phyloP scores from a whole-genome alignment of 92 coral and sea anemone species.

The Parazoanthus atlanticus region DNA sequence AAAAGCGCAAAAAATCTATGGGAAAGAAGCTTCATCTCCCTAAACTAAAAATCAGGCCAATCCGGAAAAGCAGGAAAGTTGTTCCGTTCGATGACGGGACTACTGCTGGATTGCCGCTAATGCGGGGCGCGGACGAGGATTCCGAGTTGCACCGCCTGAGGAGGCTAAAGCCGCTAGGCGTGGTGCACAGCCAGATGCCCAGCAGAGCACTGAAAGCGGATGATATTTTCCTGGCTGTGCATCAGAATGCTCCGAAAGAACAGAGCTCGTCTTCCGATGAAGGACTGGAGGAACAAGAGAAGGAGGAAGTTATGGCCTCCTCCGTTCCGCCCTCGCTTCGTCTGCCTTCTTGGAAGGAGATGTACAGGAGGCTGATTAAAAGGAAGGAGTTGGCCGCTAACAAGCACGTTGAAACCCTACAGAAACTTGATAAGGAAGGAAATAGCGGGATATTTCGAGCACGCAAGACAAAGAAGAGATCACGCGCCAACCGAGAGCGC shows the following conservation, averaged over 20 bases:
- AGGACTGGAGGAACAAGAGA: no score
- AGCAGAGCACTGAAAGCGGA: not conserved
- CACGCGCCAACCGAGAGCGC: not conserved
- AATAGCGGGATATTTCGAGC: not conserved
- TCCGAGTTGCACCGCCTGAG: not conserved
- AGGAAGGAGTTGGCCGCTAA: no score
- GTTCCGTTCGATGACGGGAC: not conserved
- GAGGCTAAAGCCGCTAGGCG: not conserved
- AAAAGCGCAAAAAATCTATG: not conserved
- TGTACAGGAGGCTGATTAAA: not conserved
- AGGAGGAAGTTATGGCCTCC: not conserved
- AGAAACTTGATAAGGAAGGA: not conserved
- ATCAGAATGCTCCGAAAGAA: not conserved
- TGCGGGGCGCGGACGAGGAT: not conserved
- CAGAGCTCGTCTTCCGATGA: no score
- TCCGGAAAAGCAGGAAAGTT: no score
- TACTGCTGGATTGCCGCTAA: not conserved
- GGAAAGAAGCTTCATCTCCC: not conserved
- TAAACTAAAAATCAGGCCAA: not conserved
- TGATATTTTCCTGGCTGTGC: not conserved
- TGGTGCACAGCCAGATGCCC: conserved; percentile 17
- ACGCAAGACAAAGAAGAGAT: not conserved
- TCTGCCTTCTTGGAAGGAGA: not conserved
- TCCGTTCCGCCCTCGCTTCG: not conserved
- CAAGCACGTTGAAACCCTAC: not conserved